Percentiles rank a stretch among this genome's conserved stretches.
phyloP scores from a whole-genome alignment of 1,140 invertebrate species.

The Drosophila biarmipes region DNA sequence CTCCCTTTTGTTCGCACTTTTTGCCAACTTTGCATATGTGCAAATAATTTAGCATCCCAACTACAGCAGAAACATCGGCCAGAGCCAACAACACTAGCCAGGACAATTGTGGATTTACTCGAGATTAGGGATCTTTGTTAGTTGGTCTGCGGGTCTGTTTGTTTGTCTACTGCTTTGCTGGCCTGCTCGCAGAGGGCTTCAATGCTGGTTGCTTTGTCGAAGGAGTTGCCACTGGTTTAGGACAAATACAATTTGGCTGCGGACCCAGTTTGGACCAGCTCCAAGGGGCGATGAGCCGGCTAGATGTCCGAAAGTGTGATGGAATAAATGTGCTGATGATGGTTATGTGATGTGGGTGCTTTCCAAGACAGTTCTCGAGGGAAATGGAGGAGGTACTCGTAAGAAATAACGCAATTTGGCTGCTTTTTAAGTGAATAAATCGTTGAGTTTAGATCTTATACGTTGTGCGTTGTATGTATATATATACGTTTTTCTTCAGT shows the following conservation, averaged over 20 bases:
- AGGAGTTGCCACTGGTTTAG: constrained; percentile 27
- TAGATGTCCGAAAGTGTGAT: constrained; percentile 35
- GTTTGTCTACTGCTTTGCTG: constrained; percentile 42
- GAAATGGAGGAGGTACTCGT: neutral
- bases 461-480: too few relatives aligned
- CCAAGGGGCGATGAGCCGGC: constrained; percentile 17
- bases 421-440: neutral
- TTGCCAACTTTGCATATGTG: constrained; percentile 81
- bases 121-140: constrained; percentile 80
- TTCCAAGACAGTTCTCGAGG: neutral
- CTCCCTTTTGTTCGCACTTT: constrained; percentile 65
- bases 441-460: too few relatives aligned
- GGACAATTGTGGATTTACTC: constrained; percentile 75
- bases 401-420: constrained; percentile 7
- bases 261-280: constrained; percentile 17
- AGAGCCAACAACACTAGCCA: constrained; percentile 34
- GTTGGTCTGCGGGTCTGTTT: constrained; percentile 53
- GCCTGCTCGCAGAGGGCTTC: constrained; percentile 23
- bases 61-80: constrained; percentile 7
- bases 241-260: constrained; percentile 36
- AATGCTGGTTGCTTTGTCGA: constrained; percentile 23
- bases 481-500: neutral
- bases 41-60: constrained; percentile 71
- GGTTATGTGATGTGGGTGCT: constrained; percentile 31
- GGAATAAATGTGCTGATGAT: constrained; percentile 40